phyloP scores from a whole-genome alignment of 2,888 invertebrate genomes.

The Platerodrilus igneus region DNA sequence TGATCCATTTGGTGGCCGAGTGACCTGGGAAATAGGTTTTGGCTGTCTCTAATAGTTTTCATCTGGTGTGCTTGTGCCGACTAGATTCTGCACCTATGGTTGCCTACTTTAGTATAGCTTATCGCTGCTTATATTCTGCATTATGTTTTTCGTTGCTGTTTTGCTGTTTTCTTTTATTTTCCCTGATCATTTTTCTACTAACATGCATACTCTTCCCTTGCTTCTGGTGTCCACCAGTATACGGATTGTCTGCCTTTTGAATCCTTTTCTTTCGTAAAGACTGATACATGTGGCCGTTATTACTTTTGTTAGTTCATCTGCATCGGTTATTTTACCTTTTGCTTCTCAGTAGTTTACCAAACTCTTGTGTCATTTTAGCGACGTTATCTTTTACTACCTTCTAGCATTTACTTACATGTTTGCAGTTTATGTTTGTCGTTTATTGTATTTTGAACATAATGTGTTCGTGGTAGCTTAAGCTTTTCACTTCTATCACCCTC shows the following conservation, averaged over 20 bases:
- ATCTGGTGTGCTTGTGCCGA: no score
- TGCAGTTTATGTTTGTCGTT: neutral
- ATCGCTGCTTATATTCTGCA: no score
- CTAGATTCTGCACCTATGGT: no score
- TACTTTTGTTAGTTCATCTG: neutral
- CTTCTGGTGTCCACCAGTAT: conserved; percentile 6
- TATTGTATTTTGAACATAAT: neutral
- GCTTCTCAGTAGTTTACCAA: neutral
- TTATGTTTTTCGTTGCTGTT: no score
- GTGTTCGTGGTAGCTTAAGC: neutral
- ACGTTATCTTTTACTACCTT: neutral
- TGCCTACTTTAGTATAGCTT: no score
- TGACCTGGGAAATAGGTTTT: no score
- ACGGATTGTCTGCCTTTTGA: neutral
- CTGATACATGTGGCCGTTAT: no score
- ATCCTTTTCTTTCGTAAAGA: neutral
- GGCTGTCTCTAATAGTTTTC: no score
- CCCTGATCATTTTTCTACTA: no score
- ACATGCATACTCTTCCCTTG: no score
- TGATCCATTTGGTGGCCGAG: no score
- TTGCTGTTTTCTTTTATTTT: no score
- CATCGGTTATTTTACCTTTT: neutral
- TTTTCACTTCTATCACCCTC: neutral
- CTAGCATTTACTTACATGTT: neutral
- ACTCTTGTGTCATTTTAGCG: neutral